Percentiles rank a stretch among this genome's conserved stretches.
Evolutionary conservation across 2,113 vertebrate species (phyloP).

Genomic region (Hydrochoerus hydrochaeris): DNA sequence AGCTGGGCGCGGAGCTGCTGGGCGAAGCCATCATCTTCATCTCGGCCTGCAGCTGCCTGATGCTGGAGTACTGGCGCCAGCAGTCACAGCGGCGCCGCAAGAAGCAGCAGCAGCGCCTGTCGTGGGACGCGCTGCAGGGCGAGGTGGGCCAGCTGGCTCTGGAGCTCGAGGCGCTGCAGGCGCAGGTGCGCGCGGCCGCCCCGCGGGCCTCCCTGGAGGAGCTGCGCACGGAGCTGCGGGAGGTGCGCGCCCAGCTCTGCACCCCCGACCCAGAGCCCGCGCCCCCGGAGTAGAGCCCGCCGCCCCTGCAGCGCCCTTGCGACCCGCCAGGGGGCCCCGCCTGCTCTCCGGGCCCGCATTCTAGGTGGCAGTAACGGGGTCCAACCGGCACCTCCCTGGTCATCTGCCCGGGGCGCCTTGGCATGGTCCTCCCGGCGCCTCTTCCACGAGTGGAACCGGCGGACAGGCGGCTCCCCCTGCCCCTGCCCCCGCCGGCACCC

Average conservation of each 20-base stretch:
- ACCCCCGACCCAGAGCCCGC: accelerated
- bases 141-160: background rate
- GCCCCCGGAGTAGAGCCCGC: background rate
- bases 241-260: constrained; percentile 5
- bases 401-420: no score
- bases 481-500: background rate
- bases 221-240: constrained; percentile 27
- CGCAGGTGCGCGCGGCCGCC: constrained; percentile 72
- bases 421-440: background rate
- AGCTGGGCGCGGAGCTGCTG: constrained; percentile 94
- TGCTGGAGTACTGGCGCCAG: constrained; percentile 93
- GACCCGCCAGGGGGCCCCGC: background rate
- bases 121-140: constrained; percentile 81
- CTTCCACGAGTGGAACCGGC: background rate
- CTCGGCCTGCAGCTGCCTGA: constrained; percentile 89
- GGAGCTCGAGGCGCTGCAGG: constrained; percentile 85
- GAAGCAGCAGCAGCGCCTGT: constrained; percentile 85
- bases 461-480: background rate
- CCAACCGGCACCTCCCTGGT: background rate
- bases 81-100: constrained; percentile 83
- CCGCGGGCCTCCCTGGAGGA: constrained; percentile 52
- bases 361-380: background rate
- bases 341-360: background rate
- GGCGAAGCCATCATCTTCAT: constrained; percentile 92
- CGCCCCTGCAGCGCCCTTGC: background rate